Base-by-base conservation (phyloP, 2,888 invertebrate genomes). In the Eupelmus urozonus region DNA sequence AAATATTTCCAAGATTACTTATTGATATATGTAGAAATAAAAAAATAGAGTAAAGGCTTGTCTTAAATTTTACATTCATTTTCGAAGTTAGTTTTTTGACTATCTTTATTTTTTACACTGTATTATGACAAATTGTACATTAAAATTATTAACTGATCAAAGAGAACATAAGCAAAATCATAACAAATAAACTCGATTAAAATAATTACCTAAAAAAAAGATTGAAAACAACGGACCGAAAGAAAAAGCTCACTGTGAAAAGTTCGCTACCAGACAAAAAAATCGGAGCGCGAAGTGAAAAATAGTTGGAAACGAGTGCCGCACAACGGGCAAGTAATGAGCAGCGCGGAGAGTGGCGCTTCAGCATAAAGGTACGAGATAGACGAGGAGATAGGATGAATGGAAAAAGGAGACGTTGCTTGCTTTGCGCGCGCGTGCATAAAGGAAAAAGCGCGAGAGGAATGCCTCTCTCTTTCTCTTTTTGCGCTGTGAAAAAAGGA, bases 361-460 rank as follows among this genome's bases (percentile, higher is more conserved):
- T 11, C 59, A 34, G 34, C 34, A 34, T 29, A 23, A 2, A 29
- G 59, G 13, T 23, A 27, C 53, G 29, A 55, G 9, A n/a, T n/a
- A 45, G 66, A 67, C 16, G n/a, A n/a, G 27, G 51, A 57, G 18
- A 42, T n/a, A 60, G 27, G 59, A 40, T 23, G 42, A 62, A 69
- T 53, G 57, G 40, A 40, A 34, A 55, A 51, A 20, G 66, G 51
- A 57, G 34, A n/a, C 13, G 66, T 4, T 55, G 57, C 49, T 11
- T n/a, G n/a, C n/a, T n/a, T 1, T 16, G 55, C 18, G 16, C 53
- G 51, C 62, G 62, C 53, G 4, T 63, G 63, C 81, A 73, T 71
- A 82, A 66, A 71, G 76, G 63, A 72, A 75, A 72, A 57, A 75
- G 63, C 72, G 69, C 40, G n/a, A 66, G 18, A 34, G 34, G 27